Conservation (phyloP, 2,888 invertebrate genomes). For the Callyntrura guangdongensis region DNA sequence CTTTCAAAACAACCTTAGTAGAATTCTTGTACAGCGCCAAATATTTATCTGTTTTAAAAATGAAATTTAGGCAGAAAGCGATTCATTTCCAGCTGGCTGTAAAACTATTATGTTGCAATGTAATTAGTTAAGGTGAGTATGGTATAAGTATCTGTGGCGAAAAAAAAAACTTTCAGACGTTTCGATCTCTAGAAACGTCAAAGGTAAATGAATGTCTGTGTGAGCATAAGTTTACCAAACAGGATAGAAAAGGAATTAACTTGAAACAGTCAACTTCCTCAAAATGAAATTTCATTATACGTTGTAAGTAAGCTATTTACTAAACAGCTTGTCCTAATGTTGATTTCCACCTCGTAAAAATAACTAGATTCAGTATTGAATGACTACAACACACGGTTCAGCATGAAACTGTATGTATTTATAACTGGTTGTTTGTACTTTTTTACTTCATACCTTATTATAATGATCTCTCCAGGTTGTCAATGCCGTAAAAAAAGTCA, state of each 20-base stretch:
- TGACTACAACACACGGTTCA: background rate
- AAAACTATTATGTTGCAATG: too few relatives aligned
- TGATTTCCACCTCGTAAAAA: conserved; percentile 12
- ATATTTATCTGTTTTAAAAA: too few relatives aligned
- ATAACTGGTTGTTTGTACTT: background rate
- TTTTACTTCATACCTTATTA: background rate
- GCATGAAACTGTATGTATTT: background rate
- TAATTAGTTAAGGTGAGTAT: too few relatives aligned
- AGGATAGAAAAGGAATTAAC: background rate
- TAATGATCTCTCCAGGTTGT: conserved; percentile 43
- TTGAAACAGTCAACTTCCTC: background rate
- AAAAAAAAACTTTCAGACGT: too few relatives aligned
- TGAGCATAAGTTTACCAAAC: too few relatives aligned
- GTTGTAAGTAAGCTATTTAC: background rate
- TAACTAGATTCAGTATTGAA: background rate
- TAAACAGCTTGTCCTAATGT: conserved; percentile 11
- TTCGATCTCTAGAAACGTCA: too few relatives aligned
- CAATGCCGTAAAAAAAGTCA: conserved; percentile 52
- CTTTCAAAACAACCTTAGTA: too few relatives aligned
- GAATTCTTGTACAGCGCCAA: too few relatives aligned
- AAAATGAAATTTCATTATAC: background rate
- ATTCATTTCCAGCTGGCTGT: too few relatives aligned
- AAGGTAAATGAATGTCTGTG: too few relatives aligned
- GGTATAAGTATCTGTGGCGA: too few relatives aligned
- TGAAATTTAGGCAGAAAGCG: too few relatives aligned